A percentile compares a stretch with the other conserved stretches of the same genome.
Evolutionary conservation across 2,797 vertebrate genomes (phyloP).

Genomic region (Tarsius wallacei): DNA sequence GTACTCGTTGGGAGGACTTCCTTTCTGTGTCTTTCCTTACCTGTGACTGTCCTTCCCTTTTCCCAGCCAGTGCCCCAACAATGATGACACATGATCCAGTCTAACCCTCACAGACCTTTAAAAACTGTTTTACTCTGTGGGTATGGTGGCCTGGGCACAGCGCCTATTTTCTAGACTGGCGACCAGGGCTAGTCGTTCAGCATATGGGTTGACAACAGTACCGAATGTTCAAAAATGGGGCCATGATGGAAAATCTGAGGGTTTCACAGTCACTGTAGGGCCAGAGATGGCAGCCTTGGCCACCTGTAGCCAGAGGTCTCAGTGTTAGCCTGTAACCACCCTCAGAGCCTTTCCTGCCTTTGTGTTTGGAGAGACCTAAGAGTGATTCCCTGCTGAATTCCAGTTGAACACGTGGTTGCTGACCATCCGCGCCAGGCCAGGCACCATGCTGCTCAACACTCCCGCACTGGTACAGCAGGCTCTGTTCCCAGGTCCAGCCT

Average conservation of each 20-base stretch:
- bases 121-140: conserved; percentile 9
- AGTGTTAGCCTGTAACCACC: background rate
- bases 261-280: background rate
- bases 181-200: conserved; percentile 53
- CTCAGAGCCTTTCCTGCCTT: conserved; percentile 39
- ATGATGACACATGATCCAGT: background rate
- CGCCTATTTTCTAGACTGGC: conserved; percentile 58
- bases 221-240: conserved; percentile 60
- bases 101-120: background rate
- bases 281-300: conserved; percentile 15
- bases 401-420: background rate
- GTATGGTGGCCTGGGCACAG: conserved; percentile 52
- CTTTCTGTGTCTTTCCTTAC: background rate
- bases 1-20: background rate
- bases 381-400: background rate
- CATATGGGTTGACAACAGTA: conserved; percentile 46
- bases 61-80: background rate
- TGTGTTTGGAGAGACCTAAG: background rate
- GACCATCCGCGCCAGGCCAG: background rate
- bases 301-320: conserved; percentile 37
- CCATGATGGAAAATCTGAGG: conserved; percentile 70
- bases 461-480: accelerated
- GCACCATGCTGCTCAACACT: background rate
- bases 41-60: background rate
- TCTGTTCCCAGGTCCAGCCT: background rate